Evolutionary conservation across 2,888 invertebrate species (phyloP).

Genomic region (Agonopterix alstromeriana): DNA sequence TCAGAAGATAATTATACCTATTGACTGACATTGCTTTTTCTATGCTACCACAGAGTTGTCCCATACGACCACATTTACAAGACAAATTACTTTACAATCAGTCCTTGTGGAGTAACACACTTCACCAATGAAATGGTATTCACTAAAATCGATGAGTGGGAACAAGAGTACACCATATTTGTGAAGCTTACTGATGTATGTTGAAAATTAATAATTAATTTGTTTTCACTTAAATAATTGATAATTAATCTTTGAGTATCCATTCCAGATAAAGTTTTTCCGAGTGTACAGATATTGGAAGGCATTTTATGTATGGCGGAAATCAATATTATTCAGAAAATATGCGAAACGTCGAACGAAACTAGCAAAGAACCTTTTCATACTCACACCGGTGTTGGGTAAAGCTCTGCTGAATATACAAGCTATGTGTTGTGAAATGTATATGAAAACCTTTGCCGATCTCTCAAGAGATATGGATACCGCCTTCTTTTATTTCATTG

Average conservation of each 20-base stretch:
- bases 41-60: conserved; percentile 78
- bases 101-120: conserved; percentile 88
- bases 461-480: conserved; percentile 62
- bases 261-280: conserved; percentile 80
- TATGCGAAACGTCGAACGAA: conserved; percentile 74
- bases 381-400: conserved; percentile 83
- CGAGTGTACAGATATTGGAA: conserved; percentile 84
- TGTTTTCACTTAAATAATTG: not conserved
- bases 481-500: conserved; percentile 82
- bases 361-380: conserved; percentile 83
- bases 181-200: conserved; percentile 83
- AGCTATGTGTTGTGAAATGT: conserved; percentile 80
- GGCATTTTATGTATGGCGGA: conserved; percentile 88
- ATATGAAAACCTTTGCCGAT: conserved; percentile 79
- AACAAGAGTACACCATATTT: conserved; percentile 88
- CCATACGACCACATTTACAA: conserved; percentile 82
- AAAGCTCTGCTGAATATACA: conserved; percentile 84
- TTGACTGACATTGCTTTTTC: too few species aligned
- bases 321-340: conserved; percentile 83
- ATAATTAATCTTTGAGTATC: not conserved
- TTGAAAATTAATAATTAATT: not conserved
- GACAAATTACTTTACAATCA: conserved; percentile 87
- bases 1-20: too few species aligned
- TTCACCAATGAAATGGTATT: conserved; percentile 86
- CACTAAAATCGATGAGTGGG: conserved; percentile 87